Evolutionary conservation across 2,888 invertebrate genomes (phyloP).

Genomic region (Iphiclides podalirius): DNA sequence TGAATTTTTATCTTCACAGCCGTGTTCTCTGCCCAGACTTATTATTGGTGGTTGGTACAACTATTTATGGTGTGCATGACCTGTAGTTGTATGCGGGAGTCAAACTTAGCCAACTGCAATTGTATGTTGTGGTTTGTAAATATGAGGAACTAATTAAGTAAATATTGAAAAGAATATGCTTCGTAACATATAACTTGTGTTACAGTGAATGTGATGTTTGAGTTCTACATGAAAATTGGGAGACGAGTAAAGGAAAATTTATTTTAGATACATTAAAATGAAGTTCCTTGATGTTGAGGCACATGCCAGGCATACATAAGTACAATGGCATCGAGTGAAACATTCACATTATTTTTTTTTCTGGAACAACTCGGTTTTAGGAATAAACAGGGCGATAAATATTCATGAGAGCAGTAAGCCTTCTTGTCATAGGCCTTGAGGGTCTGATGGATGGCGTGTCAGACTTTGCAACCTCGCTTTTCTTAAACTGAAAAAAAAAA

Average conservation of each 20-base stretch:
- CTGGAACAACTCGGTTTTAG: conserved; percentile 43
- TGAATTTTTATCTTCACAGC: too few relatives aligned
- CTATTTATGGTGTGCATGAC: too few relatives aligned
- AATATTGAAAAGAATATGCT: too few relatives aligned
- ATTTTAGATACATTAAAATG: conserved; percentile 6
- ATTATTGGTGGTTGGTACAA: too few relatives aligned
- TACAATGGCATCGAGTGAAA: conserved; percentile 40
- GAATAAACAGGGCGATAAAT: conserved; percentile 66
- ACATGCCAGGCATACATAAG: conserved; percentile 12
- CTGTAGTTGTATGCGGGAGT: too few relatives aligned
- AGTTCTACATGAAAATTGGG: too few relatives aligned
- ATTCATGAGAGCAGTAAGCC: conserved; percentile 71
- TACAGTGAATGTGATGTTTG: too few relatives aligned
- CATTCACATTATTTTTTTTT: conserved; percentile 46
- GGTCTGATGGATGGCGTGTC: conserved; percentile 68
- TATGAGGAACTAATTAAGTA: too few relatives aligned
- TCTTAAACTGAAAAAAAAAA: conserved; percentile 33
- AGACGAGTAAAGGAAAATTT: not conserved
- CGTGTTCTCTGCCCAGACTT: too few relatives aligned
- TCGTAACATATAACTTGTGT: too few relatives aligned
- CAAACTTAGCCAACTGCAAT: too few relatives aligned
- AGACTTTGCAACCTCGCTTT: conserved; percentile 47
- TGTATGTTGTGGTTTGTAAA: too few relatives aligned
- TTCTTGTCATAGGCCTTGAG: conserved; percentile 69
- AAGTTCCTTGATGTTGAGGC: conserved; percentile 10